Conservation (phyloP, 2,888 invertebrate species). For the Hydropsyche betteni region DNA sequence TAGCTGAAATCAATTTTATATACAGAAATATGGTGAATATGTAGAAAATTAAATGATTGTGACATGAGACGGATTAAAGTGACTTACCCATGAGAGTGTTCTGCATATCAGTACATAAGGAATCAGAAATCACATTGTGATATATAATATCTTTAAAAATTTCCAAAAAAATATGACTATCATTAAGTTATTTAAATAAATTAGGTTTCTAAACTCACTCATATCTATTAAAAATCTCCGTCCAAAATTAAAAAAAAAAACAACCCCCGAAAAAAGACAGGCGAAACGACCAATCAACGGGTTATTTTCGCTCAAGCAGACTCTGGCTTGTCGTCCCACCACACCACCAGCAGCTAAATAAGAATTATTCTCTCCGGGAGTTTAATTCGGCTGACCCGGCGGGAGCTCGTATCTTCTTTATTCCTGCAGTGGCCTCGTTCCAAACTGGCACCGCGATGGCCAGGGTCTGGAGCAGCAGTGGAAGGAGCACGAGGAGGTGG, state of each 20-base stretch:
- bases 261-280: not conserved
- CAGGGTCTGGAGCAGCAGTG: constrained; percentile 20
- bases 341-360: constrained; percentile 41
- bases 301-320: not conserved
- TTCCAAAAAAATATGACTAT: too few relatives aligned
- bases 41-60: too few relatives aligned
- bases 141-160: too few relatives aligned
- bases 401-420: constrained; percentile 24
- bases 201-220: too few relatives aligned
- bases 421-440: constrained; percentile 2
- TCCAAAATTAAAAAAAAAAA: not conserved
- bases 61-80: too few relatives aligned
- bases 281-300: not conserved
- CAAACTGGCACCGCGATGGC: not conserved
- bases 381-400: constrained; percentile 43
- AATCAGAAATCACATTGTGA: too few relatives aligned
- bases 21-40: too few relatives aligned
- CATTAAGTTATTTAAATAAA: too few relatives aligned
- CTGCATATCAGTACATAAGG: too few relatives aligned
- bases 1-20: too few relatives aligned
- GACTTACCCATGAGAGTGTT: too few relatives aligned
- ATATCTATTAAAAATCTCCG: too few relatives aligned
- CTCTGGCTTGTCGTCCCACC: constrained; percentile 9
- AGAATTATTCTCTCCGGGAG: constrained; percentile 49
- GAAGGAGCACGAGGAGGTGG: constrained; percentile 42